These are phyloP conservation scores for Macaria notata DNA, from an alignment of 2,888 invertebrate genomes.

Conservation along the genomic window DNA sequence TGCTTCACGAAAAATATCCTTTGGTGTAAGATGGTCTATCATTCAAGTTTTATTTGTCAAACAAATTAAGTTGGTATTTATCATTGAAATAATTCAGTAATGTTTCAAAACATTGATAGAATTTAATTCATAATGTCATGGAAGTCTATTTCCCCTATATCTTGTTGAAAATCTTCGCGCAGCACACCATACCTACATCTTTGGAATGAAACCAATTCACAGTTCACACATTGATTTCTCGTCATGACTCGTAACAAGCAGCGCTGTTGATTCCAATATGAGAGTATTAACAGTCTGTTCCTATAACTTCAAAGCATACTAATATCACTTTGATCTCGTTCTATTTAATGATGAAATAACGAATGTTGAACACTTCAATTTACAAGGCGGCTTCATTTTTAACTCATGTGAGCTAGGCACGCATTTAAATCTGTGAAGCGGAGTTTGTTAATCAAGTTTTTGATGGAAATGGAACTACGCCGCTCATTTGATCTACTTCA, in stretches of 20 bases:
- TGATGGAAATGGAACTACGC: slow-evolving; percentile 57
- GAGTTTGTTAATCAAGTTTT: slow-evolving; percentile 62
- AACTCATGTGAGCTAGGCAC: slow-evolving; percentile 39
- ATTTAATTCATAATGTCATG: no score
- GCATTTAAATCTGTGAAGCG: slow-evolving; percentile 49
- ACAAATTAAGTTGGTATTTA: no score
- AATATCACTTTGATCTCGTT: slow-evolving; percentile 66
- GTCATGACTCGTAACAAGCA: slow-evolving; percentile 25
- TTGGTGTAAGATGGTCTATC: no score
- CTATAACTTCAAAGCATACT: slow-evolving; percentile 61
- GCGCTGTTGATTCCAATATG: slow-evolving; percentile 25
- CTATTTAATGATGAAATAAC: slow-evolving; percentile 62
- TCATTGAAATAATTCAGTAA: no score
- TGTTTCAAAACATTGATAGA: no score
- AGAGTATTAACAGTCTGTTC: slow-evolving; percentile 44
- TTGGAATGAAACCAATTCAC: slow-evolving; percentile 14
- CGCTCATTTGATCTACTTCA: slow-evolving; percentile 72
- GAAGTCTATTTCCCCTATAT: no score
- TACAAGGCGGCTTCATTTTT: slow-evolving; percentile 57
- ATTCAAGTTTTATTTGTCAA: no score
- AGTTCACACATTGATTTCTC: slow-evolving; percentile 17
- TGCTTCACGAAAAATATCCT: no score
- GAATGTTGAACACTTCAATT: slow-evolving; percentile 58
- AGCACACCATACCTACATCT: background rate
- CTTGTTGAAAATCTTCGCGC: no score